Percentiles rank a stretch among this genome's conserved stretches.
Evolutionary conservation across 2,888 invertebrate species (phyloP).

Genomic region (Eledone cirrhosa): DNA sequence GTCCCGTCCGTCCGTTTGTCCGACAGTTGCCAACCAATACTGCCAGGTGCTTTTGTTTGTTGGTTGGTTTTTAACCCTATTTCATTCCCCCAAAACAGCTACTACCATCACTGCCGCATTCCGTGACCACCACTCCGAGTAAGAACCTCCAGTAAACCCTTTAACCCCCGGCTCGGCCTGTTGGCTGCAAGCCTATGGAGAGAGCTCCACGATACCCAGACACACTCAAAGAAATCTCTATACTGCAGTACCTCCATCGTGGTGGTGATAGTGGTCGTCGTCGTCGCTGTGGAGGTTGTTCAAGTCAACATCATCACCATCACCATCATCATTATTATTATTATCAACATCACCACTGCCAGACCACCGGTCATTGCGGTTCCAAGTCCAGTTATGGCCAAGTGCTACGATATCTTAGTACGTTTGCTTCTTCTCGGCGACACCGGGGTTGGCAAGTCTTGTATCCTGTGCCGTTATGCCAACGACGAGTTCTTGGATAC

Average conservation of each 20-base stretch:
- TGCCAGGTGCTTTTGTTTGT: no score
- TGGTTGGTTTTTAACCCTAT: no score
- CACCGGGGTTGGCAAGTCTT: conserved; percentile 59
- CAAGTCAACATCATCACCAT: background rate
- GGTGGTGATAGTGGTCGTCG: background rate
- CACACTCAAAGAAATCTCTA: background rate
- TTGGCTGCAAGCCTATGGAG: no score
- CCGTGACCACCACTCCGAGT: no score
- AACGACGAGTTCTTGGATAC: conserved; percentile 52
- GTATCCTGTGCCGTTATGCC: conserved; percentile 54
- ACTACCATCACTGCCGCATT: no score
- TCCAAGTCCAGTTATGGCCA: conserved; percentile 42
- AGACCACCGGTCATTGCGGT: background rate
- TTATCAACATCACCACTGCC: background rate
- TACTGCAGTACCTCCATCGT: background rate
- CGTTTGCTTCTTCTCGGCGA: conserved; percentile 56
- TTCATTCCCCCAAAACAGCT: no score
- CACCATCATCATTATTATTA: background rate
- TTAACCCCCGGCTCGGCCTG: no score
- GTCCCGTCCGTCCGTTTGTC: no score
- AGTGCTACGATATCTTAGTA: conserved; percentile 53
- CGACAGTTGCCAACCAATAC: no score
- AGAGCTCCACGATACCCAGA: no score
- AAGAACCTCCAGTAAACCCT: no score
- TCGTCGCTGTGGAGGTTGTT: no score